Evolutionary conservation across 2,888 invertebrate genomes (phyloP).

Genomic region (Caenorhabditis macrosperma): DNA sequence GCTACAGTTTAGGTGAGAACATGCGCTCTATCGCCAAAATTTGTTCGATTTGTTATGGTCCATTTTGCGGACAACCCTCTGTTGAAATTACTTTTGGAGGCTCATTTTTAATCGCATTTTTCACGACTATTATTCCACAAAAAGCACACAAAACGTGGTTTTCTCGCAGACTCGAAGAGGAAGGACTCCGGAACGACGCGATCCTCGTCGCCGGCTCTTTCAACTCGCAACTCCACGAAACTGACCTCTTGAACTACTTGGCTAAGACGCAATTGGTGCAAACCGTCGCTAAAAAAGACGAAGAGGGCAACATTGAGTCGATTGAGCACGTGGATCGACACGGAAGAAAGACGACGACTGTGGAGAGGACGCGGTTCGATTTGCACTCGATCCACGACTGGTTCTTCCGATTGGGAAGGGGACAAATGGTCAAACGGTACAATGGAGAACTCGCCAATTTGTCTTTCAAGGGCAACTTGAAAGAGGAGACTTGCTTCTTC

Average conservation of each 20-base stretch:
- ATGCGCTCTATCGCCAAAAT: no score
- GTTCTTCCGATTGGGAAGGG: constrained; percentile 73
- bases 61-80: no score
- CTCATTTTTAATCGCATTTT: neutral
- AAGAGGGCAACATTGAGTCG: constrained; percentile 64
- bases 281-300: constrained; percentile 66
- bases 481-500: constrained; percentile 72
- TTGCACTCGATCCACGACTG: constrained; percentile 74
- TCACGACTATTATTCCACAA: no score
- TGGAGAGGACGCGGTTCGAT: constrained; percentile 71
- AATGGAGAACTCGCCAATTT: constrained; percentile 70
- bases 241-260: constrained; percentile 67
- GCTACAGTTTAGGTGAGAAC: no score
- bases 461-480: constrained; percentile 66
- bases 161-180: constrained; percentile 66
- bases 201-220: constrained; percentile 73
- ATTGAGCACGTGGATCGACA: constrained; percentile 71
- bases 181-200: constrained; percentile 70
- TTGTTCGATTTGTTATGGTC: no score
- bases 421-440: constrained; percentile 73
- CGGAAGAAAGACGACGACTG: constrained; percentile 68
- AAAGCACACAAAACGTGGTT: no score
- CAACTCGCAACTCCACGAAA: constrained; percentile 73
- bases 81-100: no score
- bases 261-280: constrained; percentile 65